Base-by-base conservation (phyloP, 2,888 invertebrate species). In the Tricholauxania praeusta region DNA sequence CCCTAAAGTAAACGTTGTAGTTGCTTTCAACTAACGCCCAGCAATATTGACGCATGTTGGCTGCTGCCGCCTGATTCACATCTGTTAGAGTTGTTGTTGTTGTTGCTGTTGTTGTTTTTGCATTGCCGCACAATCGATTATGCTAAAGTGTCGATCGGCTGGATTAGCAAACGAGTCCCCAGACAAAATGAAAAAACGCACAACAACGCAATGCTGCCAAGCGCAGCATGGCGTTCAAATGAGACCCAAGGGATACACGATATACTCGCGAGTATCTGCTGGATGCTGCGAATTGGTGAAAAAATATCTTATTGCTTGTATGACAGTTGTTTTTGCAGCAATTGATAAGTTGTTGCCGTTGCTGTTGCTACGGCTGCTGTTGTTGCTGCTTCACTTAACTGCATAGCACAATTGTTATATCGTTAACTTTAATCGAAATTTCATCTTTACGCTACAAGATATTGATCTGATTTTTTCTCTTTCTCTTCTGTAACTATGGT, bases 91-190 rank as follows among this genome's bases (percentile, higher is more conserved):
- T 17, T 59, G 53, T 53, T 17, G 7, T 8, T 19, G 53, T 53
- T 19, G 19, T 53, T 63, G 15, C 17, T 32, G 52, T 28, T 19
- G 28, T 7, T 47, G 55, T 10, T 28, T 14, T 22, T 17, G 32
- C 19, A 32, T 10, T n/a, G 17, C 52, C 39, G 57, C 49, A 48
- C 74, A 77, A 77, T 74, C 74, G 73, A 73, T 76, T 75, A 79
- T 77, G 74, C 75, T 73, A 76, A 80, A 80, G 79, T 79, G 79
- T 79, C 78, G 79, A 80, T 79, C 53, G 22, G 32, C 22, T 28
- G 59, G 15, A 49, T 15, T 59, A 59, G 70, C 63, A 47, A 70
- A 63, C 70, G 62, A 63, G 63, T 63, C 70, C 47, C 70, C 52
- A 47, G 47, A 63, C 63, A 39, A 39, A 39, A 39, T 28, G 28